phyloP scores from a whole-genome alignment of 1,140 invertebrate species.

The Aplysia californica region DNA sequence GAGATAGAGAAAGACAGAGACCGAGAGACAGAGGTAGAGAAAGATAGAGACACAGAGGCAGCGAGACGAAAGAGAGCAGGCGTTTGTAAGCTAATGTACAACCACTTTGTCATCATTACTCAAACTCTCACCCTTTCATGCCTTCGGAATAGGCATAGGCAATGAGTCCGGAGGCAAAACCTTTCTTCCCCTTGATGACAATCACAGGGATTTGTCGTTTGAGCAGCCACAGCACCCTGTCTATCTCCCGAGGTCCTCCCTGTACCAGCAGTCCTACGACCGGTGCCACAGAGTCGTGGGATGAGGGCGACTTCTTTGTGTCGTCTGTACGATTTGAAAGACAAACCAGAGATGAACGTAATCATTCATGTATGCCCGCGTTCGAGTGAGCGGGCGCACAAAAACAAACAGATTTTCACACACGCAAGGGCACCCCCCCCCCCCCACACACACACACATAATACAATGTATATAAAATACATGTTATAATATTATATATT shows the following conservation, averaged over 20 bases:
- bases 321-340: too few relatives aligned
- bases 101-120: too few relatives aligned
- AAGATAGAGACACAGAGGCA: too few relatives aligned
- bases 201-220: conserved; percentile 67
- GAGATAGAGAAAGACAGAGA: too few relatives aligned
- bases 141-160: conserved; percentile 66
- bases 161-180: conserved; percentile 66
- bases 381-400: not conserved
- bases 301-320: conserved; percentile 32
- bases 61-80: too few relatives aligned
- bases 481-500: too few relatives aligned
- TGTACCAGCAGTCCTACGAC: conserved; percentile 68
- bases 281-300: conserved; percentile 50
- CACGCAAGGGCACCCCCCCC: conserved; percentile 29
- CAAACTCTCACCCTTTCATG: conserved; percentile 64
- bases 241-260: conserved; percentile 64
- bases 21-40: too few relatives aligned
- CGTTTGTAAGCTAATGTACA: too few relatives aligned
- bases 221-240: conserved; percentile 63
- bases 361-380: conserved; percentile 32
- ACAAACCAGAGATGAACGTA: conserved; percentile 16
- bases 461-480: not conserved
- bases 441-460: not conserved
- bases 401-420: not conserved
- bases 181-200: conserved; percentile 66